These are phyloP conservation scores for Diloba caeruleocephala DNA, from an alignment of 2,888 invertebrate species.

Conservation along the genomic window DNA sequence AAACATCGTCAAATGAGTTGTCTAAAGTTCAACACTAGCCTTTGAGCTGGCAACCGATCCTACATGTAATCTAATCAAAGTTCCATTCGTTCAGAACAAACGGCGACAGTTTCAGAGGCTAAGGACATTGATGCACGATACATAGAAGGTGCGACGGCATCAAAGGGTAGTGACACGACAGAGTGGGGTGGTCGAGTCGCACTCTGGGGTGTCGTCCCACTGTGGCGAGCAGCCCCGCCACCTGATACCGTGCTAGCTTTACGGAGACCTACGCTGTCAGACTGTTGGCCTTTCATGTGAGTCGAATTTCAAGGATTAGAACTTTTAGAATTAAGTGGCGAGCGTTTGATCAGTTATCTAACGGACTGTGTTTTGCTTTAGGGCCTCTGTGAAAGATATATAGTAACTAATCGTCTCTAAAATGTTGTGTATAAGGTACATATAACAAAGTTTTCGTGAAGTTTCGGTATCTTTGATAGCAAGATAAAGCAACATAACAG, in stretches of 20 bases:
- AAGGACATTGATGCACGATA: slow-evolving; percentile 53
- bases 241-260: slow-evolving; percentile 76
- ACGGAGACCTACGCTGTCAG: slow-evolving; percentile 75
- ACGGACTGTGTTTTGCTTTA: slow-evolving; percentile 1
- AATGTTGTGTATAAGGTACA: no score
- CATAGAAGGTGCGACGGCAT: slow-evolving; percentile 64
- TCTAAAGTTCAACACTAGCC: slow-evolving; percentile 25
- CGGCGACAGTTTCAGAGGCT: slow-evolving; percentile 36
- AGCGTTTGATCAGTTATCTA: no score
- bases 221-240: slow-evolving; percentile 77
- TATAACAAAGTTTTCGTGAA: no score
- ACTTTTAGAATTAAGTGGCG: slow-evolving; percentile 1
- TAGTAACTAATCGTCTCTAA: no score
- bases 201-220: slow-evolving; percentile 79
- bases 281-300: slow-evolving; percentile 85
- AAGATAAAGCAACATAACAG: no score
- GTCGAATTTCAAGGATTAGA: slow-evolving; percentile 28
- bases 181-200: slow-evolving; percentile 77
- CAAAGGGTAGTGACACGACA: slow-evolving; percentile 69
- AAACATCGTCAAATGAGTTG: no score
- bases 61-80: slow-evolving; percentile 42
- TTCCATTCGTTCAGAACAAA: slow-evolving; percentile 30
- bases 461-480: no score
- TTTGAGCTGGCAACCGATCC: no score
- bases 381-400: not conserved